Evolutionary conservation across 2,888 invertebrate species (phyloP), one percentile per base, ranked within the genome.

Genomic region (Tromatobia lineatoria): DNA sequence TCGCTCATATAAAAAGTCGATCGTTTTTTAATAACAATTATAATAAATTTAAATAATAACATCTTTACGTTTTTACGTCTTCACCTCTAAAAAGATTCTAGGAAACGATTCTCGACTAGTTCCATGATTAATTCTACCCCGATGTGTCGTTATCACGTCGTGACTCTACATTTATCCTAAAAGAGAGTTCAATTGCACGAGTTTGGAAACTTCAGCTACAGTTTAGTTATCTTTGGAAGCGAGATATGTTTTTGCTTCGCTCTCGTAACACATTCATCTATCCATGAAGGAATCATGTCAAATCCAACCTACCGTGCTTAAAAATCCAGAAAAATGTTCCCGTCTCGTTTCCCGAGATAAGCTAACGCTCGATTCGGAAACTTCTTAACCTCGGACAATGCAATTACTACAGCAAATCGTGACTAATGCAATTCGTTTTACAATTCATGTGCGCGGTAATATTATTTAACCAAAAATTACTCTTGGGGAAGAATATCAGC

Each of bases 101-200:
- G 64, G 66, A 80, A 78, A 52, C 20, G 34, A 73, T 73, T 80
- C 75, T 82, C 84, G 86, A 86, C 84, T 86, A 86, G 86, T 82
- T 82, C 77, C 73, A 78, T 70, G 15, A 80, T 82, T 75, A 80
- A 75, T 77, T 64, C n/a, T 64, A 71, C 47, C 75, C 50, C 66
- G 13, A 42, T 29, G n/a, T 57, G 23, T 23, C 54, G 54, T 3
- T 57, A n/a, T 45, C 29, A 42, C 50, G n/a, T 18, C 23, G 66
- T 57, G 57, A 8, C 59, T 74, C 10, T 34, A 69, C n/a, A 15
- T 50, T 57, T 13, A 77, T 47, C 20, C 59, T 45, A 59, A 38
- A 38, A 73, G n/a, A 45, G 59, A 59, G 59, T 59, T 29, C 15
- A 29, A 45, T 67, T 47, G 47, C 25, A 47, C 47, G 67, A 67